Evolutionary conservation across 1,140 invertebrate genomes (phyloP).

Genomic region (Neelides sp.): DNA sequence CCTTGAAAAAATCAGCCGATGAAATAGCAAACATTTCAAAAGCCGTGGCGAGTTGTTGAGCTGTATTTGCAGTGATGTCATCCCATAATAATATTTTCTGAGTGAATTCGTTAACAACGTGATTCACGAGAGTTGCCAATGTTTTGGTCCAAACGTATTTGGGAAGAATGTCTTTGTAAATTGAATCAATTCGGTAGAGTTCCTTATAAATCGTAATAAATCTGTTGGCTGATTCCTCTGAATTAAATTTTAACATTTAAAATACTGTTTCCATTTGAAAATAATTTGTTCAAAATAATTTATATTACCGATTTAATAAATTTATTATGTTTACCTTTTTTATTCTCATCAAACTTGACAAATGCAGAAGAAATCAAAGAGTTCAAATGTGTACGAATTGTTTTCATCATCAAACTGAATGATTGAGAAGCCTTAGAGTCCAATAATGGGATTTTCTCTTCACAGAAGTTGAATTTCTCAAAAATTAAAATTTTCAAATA

Average conservation of each 20-base stretch:
- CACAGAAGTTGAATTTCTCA: constrained; percentile 45
- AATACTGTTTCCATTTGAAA: too few relatives aligned
- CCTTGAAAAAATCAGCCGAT: constrained; percentile 44
- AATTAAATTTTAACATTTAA: constrained; percentile 1
- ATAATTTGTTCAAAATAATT: too few relatives aligned
- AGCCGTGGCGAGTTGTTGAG: constrained; percentile 44
- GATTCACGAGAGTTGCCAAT: constrained; percentile 46
- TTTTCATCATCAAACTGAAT: constrained; percentile 48
- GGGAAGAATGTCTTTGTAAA: constrained; percentile 22
- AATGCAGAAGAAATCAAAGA: constrained; percentile 56
- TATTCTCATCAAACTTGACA: constrained; percentile 54
- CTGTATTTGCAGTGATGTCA: constrained; percentile 52
- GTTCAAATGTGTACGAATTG: constrained; percentile 52
- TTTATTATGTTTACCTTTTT: constrained; percentile 51
- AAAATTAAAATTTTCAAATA: constrained; percentile 66
- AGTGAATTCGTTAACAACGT: constrained; percentile 48
- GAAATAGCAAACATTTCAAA: constrained; percentile 45
- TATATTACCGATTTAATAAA: neutral
- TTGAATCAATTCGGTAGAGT: constrained; percentile 15
- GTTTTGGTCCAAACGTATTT: constrained; percentile 28
- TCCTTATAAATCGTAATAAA: constrained; percentile 21
- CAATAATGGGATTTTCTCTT: constrained; percentile 37
- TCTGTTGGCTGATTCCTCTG: constrained; percentile 2
- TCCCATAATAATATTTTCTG: constrained; percentile 45
- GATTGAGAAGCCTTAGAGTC: constrained; percentile 40